Evolutionary conservation across 2,797 vertebrate species (phyloP), one percentile per base, ranked within the genome.

Genomic region (Pogonophryne albipinna): DNA sequence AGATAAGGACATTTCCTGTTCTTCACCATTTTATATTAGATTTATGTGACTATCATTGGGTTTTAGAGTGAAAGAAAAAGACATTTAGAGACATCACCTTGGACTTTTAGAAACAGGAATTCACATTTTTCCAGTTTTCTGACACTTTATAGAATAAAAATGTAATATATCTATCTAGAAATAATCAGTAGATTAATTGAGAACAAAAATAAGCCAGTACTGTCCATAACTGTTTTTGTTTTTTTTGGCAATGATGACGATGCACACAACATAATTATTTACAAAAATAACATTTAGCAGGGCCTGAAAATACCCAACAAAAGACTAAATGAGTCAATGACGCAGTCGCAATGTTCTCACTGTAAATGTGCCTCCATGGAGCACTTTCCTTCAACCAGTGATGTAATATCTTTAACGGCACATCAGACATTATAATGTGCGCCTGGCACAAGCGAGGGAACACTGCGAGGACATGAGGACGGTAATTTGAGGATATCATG

Each of bases 401-500:
- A 63, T 50, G 61, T 42, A 60, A 53, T 4, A 51, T 23, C 45
- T 71, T 42, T 58, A 34, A 67, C n/a, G 20, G 55, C 50, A 27
- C 20, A 7, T 63, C 47, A 69, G 31, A 56, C 20, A 63, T 77
- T 52, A 59, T 34, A 64, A 45, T 12, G 6, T 46, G 27, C 17
- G 14, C 12, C 16, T 47, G 58, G 53, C 9, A 38, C n/a, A 23
- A 63, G 45, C 4, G 4, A 73, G 56, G 4, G 51, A 70, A 61
- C 38, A n/a, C 45, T 23, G 12, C 0, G 9, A 71, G 73, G 71
- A 70, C 71, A 53, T 27, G 49, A 76, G 14, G 76, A 60, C 0
- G 6, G 61, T 74, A 66, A 71, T 73, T 41, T 67, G 64, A 76
- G 63, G 56, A 63, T 16, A 44, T 17, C 49, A 47, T 0, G 0